phyloP scores from a whole-genome alignment of 2,113 vertebrate genomes.

The Bostrychus sinensis region DNA sequence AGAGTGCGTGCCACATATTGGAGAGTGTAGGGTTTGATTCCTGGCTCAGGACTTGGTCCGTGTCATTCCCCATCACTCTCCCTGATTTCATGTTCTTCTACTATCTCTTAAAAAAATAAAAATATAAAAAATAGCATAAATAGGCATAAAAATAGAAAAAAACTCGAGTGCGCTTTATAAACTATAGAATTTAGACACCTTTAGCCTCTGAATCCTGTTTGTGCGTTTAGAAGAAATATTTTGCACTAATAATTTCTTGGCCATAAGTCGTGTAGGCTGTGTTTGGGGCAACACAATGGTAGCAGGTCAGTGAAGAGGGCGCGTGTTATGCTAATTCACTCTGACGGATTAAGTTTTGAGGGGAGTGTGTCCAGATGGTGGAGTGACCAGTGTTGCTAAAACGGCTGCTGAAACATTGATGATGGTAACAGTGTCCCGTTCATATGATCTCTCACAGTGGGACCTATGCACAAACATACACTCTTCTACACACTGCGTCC shows the following conservation, averaged over 20 bases:
- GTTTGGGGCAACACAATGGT: not conserved
- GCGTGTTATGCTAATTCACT: conserved; percentile 26
- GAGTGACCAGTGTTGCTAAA: conserved; percentile 27
- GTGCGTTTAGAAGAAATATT: conserved; percentile 49
- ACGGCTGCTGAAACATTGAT: conserved; percentile 48
- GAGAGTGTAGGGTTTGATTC: too few relatives aligned
- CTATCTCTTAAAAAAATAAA: too few relatives aligned
- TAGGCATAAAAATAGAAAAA: too few relatives aligned
- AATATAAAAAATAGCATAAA: too few relatives aligned
- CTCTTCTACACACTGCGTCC: too few relatives aligned
- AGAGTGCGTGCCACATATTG: too few relatives aligned
- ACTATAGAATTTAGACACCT: too few relatives aligned
- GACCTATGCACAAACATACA: not conserved
- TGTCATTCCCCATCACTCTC: too few relatives aligned
- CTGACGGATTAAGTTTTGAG: conserved; percentile 46
- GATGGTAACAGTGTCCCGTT: conserved; percentile 20
- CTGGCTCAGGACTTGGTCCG: too few relatives aligned
- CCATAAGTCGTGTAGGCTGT: not conserved
- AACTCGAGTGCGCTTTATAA: too few relatives aligned
- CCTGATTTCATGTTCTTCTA: too few relatives aligned
- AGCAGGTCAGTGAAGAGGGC: not conserved
- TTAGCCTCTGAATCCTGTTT: too few relatives aligned
- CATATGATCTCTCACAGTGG: conserved; percentile 12
- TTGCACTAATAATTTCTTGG: conserved; percentile 64
- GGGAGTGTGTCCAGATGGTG: conserved; percentile 48